A percentile compares a stretch with the other conserved stretches of the same genome.
phyloP scores from a whole-genome alignment of 2,797 vertebrate species.

The Mus spretus region DNA sequence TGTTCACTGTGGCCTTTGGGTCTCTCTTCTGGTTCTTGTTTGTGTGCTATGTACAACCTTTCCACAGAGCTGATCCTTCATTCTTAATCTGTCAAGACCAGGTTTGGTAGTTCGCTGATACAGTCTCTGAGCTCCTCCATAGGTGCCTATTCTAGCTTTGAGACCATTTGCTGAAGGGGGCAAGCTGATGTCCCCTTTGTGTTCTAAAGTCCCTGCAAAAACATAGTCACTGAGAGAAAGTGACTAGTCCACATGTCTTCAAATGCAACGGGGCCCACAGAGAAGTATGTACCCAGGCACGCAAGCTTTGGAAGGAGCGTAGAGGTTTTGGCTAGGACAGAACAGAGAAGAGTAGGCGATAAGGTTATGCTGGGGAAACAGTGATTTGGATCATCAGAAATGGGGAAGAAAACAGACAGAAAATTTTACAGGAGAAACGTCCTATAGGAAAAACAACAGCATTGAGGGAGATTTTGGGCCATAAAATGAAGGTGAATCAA shows the following conservation, averaged over 20 bases:
- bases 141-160: not conserved
- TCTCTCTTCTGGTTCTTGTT: conserved; percentile 10
- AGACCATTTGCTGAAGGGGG: not conserved
- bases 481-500: not conserved
- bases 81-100: not conserved
- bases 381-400: not conserved
- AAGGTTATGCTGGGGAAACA: not conserved
- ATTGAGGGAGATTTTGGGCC: not conserved
- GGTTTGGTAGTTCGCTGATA: not conserved
- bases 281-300: not conserved
- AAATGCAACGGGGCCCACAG: not conserved
- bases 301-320: not conserved
- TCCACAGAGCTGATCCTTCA: not conserved
- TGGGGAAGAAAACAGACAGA: not conserved
- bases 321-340: not conserved
- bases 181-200: not conserved
- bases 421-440: not conserved
- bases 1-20: not conserved
- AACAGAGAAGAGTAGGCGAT: not conserved
- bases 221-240: not conserved
- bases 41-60: not conserved
- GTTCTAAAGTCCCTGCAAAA: not conserved
- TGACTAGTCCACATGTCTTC: not conserved
- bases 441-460: not conserved
- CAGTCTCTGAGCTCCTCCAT: not conserved